Evolutionary conservation across 2,888 invertebrate species (phyloP).

Genomic region (Dynastes maya): DNA sequence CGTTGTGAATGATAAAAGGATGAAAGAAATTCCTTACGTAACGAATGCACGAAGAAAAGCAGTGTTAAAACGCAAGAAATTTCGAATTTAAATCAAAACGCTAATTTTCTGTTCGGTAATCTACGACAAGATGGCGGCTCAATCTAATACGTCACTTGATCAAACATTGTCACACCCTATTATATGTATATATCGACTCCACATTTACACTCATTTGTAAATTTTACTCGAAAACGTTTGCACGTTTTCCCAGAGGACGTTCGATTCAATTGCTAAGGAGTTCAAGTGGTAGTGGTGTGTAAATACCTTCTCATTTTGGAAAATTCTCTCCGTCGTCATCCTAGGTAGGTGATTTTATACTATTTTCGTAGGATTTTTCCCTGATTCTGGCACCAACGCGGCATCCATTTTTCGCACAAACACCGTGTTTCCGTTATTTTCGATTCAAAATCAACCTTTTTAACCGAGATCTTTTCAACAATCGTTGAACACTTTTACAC

Average conservation of each 20-base stretch:
- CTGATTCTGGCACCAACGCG: neutral
- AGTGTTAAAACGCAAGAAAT: slow-evolving; percentile 13
- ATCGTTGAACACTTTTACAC: slow-evolving; percentile 39
- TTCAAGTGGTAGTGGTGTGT: neutral
- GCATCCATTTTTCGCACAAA: slow-evolving; percentile 36
- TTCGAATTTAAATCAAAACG: slow-evolving; percentile 5
- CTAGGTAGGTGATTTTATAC: slow-evolving; percentile 27
- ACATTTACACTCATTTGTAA: slow-evolving; percentile 33
- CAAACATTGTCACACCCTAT: slow-evolving; percentile 44
- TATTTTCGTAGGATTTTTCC: slow-evolving; percentile 3
- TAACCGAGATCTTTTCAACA: slow-evolving; percentile 24
- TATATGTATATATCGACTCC: slow-evolving; percentile 9
- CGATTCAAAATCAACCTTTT: neutral
- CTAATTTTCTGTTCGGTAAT: neutral
- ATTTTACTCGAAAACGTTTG: slow-evolving; percentile 37
- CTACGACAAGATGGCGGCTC: slow-evolving; percentile 35
- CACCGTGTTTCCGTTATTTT: slow-evolving; percentile 19
- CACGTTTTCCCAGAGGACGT: slow-evolving; percentile 25
- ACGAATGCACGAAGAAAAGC: slow-evolving; percentile 14
- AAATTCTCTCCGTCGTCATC: neutral
- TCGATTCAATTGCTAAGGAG: neutral
- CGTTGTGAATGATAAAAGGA: slow-evolving; percentile 15
- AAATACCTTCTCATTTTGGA: slow-evolving; percentile 16
- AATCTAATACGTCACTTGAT: slow-evolving; percentile 36
- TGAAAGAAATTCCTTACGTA: slow-evolving; percentile 22